phyloP scores from a whole-genome alignment of 2,797 vertebrate species.

The Mormyrus proboscirostris region DNA sequence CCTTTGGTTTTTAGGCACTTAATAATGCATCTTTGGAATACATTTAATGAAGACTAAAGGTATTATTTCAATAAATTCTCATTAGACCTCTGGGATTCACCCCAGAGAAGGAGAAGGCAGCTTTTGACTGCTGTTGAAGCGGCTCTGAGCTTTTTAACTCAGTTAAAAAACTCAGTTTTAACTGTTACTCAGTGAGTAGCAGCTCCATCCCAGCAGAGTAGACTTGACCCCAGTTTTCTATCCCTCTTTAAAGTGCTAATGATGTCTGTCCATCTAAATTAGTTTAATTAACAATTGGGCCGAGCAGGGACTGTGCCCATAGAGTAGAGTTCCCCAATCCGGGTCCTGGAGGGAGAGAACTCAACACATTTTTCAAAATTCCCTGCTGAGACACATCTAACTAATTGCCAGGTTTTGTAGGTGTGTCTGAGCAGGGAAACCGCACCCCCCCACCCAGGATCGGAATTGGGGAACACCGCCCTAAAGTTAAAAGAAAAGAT shows the following conservation, averaged over 20 bases:
- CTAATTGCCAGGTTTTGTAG: not conserved
- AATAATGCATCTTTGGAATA: not conserved
- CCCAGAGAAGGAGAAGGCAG: not conserved
- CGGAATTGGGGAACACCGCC: not conserved
- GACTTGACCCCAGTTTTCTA: not conserved
- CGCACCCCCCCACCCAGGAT: not conserved
- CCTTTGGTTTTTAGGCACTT: not conserved
- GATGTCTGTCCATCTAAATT: not conserved
- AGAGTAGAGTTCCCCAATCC: not conserved
- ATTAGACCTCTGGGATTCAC: not conserved
- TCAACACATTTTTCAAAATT: not conserved
- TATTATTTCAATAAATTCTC: not conserved
- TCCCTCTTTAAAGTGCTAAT: not conserved
- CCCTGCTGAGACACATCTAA: not conserved
- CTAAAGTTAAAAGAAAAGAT: not conserved
- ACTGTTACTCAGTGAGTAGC: too few relatives aligned
- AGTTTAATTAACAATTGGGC: not conserved
- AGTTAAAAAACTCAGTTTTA: too few relatives aligned
- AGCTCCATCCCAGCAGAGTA: not conserved
- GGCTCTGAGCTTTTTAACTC: not conserved
- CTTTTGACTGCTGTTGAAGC: not conserved
- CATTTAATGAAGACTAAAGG: not conserved
- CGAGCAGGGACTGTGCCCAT: not conserved
- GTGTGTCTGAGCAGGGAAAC: not conserved
- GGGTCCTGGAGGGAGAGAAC: not conserved